Conservation (phyloP, 2,113 vertebrate species). For the Hippopotamus amphibius region DNA sequence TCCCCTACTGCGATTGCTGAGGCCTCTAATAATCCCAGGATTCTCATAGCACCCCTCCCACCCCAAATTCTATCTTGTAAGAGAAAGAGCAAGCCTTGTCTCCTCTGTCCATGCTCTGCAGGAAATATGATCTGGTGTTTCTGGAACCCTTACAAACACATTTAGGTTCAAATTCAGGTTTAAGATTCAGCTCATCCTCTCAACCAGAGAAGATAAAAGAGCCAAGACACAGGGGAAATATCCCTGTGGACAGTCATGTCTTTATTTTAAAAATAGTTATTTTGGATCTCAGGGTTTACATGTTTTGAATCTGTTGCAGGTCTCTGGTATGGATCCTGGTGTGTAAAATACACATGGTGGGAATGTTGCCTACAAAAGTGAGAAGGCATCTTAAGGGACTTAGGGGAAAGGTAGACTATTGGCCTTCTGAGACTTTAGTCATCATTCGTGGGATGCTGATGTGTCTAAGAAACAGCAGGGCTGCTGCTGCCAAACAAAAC, state of each 20-base stretch:
- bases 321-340: constrained; percentile 66
- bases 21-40: background rate
- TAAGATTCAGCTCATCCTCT: background rate
- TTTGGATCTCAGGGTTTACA: constrained; percentile 35
- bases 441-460: constrained; percentile 67
- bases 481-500: constrained; percentile 75
- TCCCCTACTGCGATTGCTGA: background rate
- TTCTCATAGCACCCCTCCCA: background rate
- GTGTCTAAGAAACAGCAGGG: constrained; percentile 74
- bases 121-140: background rate
- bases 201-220: constrained; percentile 12
- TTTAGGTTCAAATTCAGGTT: constrained; percentile 47
- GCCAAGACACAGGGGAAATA: background rate
- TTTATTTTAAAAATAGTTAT: constrained; percentile 70
- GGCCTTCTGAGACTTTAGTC: constrained; percentile 68
- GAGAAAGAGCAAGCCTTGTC: background rate
- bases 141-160: background rate
- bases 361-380: constrained; percentile 74
- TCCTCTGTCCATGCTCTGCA: background rate
- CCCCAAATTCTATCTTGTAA: background rate
- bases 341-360: background rate
- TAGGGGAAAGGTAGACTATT: constrained; percentile 70
- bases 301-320: constrained; percentile 30
- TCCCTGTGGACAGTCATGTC: background rate
- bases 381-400: constrained; percentile 68